Evolutionary conservation across 2,113 vertebrate species (phyloP).

Genomic region (Odocoileus virginianus): DNA sequence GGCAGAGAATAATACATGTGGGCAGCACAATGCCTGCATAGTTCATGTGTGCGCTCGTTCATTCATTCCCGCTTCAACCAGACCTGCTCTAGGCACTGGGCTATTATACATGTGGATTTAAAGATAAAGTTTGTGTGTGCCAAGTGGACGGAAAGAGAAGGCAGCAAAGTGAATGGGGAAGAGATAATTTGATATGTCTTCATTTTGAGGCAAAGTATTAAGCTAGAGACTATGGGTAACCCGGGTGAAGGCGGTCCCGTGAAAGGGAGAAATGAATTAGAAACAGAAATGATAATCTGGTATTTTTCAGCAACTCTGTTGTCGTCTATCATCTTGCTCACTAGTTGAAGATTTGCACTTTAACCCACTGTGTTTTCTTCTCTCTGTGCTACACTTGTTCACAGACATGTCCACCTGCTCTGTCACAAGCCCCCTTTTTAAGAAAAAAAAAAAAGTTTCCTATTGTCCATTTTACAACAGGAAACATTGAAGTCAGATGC

Average conservation of each 20-base stretch:
- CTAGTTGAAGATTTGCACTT: constrained; percentile 71
- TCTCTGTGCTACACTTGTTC: constrained; percentile 66
- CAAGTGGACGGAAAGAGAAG: not conserved
- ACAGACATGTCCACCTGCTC: constrained; percentile 66
- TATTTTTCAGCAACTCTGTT: constrained; percentile 69
- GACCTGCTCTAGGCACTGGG: too few species aligned
- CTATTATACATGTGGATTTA: not conserved
- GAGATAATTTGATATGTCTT: not conserved
- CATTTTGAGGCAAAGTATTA: not conserved
- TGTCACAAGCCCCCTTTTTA: constrained; percentile 67
- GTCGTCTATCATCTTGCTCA: constrained; percentile 68
- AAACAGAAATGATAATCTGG: constrained; percentile 76
- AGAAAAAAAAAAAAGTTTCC: constrained; percentile 62
- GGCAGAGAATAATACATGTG: not conserved
- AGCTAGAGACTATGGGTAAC: constrained; percentile 38
- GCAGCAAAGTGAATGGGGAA: not conserved
- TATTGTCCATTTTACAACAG: constrained; percentile 80
- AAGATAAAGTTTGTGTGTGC: not conserved
- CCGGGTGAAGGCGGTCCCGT: constrained; percentile 40
- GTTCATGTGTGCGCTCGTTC: not conserved
- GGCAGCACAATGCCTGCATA: fast-evolving
- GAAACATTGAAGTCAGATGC: constrained; percentile 82
- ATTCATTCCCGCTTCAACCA: not conserved
- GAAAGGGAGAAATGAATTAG: constrained; percentile 76
- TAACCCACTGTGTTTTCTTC: constrained; percentile 72